phyloP scores from a whole-genome alignment of 2,888 invertebrate species.

The Schrankia costaestrigalis region DNA sequence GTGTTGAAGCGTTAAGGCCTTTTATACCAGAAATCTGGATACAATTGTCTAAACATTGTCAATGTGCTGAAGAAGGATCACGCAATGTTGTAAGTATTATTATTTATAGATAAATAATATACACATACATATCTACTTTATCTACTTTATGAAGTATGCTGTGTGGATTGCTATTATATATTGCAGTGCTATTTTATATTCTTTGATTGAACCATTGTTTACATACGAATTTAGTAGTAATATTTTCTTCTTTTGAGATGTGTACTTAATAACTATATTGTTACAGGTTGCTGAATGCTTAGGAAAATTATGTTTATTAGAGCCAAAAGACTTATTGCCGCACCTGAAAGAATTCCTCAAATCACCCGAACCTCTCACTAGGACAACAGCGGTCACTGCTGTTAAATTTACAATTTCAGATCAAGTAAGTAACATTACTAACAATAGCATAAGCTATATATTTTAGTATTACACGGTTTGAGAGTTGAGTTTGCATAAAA shows the following conservation, averaged over 20 bases:
- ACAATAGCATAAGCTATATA: no score
- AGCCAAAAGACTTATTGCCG: constrained; percentile 93
- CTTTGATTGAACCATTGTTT: no score
- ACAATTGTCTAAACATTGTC: constrained; percentile 95
- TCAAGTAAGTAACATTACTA: constrained; percentile 87
- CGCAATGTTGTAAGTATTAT: constrained; percentile 90
- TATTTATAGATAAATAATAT: background rate
- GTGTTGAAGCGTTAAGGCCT: constrained; percentile 87
- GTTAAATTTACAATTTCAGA: constrained; percentile 99
- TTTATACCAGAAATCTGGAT: constrained; percentile 95
- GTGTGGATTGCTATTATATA: background rate
- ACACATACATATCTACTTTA: no score
- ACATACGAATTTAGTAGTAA: no score
- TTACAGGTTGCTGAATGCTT: constrained; percentile 95
- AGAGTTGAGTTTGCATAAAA: no score
- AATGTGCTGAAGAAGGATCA: constrained; percentile 98
- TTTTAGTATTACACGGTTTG: no score
- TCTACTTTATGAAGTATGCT: no score
- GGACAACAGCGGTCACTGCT: constrained; percentile 98
- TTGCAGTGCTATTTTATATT: background rate
- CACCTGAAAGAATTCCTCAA: constrained; percentile 90
- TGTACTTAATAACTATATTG: constrained; percentile 9
- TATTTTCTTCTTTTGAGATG: background rate
- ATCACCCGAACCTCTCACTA: constrained; percentile 90
- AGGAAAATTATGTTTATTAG: constrained; percentile 96